Base-by-base conservation (phyloP, 2,888 invertebrate genomes). In the Molanna angustata region DNA sequence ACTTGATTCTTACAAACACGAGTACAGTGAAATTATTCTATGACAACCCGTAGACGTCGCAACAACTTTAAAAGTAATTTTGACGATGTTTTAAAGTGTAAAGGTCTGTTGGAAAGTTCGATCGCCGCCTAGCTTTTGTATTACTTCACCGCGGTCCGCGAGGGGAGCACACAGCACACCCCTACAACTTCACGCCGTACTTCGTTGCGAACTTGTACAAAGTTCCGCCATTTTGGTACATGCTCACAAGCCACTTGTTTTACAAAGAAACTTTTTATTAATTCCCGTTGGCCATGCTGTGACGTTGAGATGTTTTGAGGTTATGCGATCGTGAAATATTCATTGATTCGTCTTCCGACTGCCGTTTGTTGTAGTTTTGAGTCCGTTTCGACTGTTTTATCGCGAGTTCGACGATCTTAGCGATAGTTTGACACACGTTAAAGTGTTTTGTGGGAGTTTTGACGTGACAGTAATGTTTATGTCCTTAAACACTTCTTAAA, bases 261-360 rank as follows among this genome's bases (percentile, higher is more conserved):
- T 76, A 74, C 75, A 76, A 77, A 77, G 77, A 77, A 77, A 77
- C 76, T 77, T 77, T 77, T 77, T 77, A 76, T 76, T 76, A 77
- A 77, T 76, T 76, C 76, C 74, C 75, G 54, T 74, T 75, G 73
- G 75, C 73, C 75, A 74, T 74, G 74, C 74, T 74, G 76, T 73
- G 73, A 74, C 75, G 74, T 75, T 73, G 73, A 74, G 74, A 76
- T 74, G 75, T 73, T 76, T 76, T 74, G 73, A 76, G 76, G 76
- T 76, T 75, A 76, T 74, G 65, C 40, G 49, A 45, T 45, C 46
- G 47, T 44, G 31, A 42, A 18, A 42, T 44, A 35, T 49, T 16
- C 37, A 32, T 22, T 44, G 42, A 49, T 44, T 46, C 21, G 14
- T 39, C 47, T 19, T 14, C 31, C 17, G 18, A 17, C 11, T 19